Conservation (phyloP, 1,140 invertebrate genomes). For the Andricus grossulariae region DNA sequence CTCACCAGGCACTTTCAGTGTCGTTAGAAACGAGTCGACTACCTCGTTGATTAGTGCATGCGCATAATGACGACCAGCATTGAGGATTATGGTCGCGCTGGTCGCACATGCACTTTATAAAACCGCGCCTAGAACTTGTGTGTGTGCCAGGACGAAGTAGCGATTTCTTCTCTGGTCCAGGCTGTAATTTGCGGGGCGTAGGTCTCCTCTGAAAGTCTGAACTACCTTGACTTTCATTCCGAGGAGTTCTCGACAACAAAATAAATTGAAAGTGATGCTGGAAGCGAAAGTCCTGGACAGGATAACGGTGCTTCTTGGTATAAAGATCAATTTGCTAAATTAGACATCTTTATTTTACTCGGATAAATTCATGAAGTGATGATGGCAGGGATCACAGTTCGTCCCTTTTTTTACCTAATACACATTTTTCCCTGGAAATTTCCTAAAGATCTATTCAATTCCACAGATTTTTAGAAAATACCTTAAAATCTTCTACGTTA, state of each 20-base stretch:
- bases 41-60: slow-evolving; percentile 29
- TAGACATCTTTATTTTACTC: neutral
- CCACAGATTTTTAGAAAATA: too few species aligned
- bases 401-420: too few species aligned
- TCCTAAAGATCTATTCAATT: too few species aligned
- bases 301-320: slow-evolving; percentile 5
- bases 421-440: too few species aligned
- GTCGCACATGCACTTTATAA: slow-evolving; percentile 19
- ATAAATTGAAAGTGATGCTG: neutral
- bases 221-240: slow-evolving; percentile 27
- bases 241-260: slow-evolving; percentile 6
- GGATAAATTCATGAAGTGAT: too few species aligned
- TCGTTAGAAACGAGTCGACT: slow-evolving; percentile 22
- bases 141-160: slow-evolving; percentile 7
- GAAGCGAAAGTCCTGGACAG: slow-evolving; percentile 1
- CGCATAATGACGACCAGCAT: slow-evolving; percentile 14
- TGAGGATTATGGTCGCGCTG: slow-evolving; percentile 23
- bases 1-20: slow-evolving; percentile 23
- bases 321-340: slow-evolving; percentile 9
- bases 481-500: too few species aligned
- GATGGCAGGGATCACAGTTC: too few species aligned
- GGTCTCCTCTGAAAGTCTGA: neutral
- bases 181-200: neutral
- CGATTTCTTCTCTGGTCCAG: slow-evolving; percentile 28
- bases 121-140: slow-evolving; percentile 29